Percentiles rank a stretch among this genome's conserved stretches.
Conservation (phyloP, 2,888 invertebrate species). For the Bugula neritina region DNA sequence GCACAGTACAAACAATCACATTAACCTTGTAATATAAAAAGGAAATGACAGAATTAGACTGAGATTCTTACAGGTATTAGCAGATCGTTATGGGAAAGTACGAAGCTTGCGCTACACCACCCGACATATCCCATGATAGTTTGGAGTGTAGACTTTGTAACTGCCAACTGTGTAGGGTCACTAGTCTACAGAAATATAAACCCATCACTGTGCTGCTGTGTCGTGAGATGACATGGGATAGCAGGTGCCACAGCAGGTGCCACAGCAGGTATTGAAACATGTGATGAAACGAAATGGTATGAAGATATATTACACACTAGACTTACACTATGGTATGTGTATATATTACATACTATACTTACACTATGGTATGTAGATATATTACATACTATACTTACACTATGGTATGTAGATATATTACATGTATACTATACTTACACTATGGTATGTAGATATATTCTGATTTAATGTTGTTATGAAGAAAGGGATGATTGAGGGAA, state of each 20-base stretch:
- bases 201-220: too few species aligned
- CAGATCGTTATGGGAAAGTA: not conserved
- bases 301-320: too few species aligned
- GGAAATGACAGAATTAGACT: too few species aligned
- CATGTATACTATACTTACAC: not conserved
- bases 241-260: too few species aligned
- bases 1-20: too few species aligned
- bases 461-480: not conserved
- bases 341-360: not conserved
- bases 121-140: constrained; percentile 20
- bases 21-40: too few species aligned
- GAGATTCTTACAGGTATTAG: constrained; percentile 6
- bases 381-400: not conserved
- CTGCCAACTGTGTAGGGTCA: too few species aligned
- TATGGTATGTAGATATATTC: not conserved
- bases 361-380: not conserved
- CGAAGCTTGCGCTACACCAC: constrained; percentile 1
- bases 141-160: not conserved
- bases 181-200: too few species aligned
- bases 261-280: too few species aligned
- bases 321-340: not conserved
- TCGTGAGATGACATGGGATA: too few species aligned
- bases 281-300: too few species aligned
- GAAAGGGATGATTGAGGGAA: constrained; percentile 64
- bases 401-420: not conserved